Evolutionary conservation across 2,888 invertebrate genomes (phyloP), one percentile per base, ranked within the genome.

Genomic region (Conops quadrifasciatus): DNA sequence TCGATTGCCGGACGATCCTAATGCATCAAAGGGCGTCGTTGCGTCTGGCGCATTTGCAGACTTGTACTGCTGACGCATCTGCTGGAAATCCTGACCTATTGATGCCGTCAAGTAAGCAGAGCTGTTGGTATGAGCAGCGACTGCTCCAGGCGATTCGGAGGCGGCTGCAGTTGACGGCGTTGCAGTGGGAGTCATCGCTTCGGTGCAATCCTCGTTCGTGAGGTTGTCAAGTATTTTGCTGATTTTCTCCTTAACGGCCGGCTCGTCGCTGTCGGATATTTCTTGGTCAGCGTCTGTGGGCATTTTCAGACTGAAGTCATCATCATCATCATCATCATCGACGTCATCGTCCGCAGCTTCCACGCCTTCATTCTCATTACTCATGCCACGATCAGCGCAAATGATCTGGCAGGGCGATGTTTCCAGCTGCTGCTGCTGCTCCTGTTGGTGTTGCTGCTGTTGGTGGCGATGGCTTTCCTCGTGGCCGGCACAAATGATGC

Each of bases 211-310:
- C 53, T 85, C 84, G 71, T 83, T 84, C 15, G 85, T 83, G 7
- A 84, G 74, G 72, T 84, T 84, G 66, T 83, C 84, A 24, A 85
- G 76, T 30, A 85, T 85, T 76, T 84, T 82, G 70, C 82, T 82
- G 24, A 84, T 83, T 75, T 84, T 84, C 56, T 83, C 82, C 73
- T 85, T 83, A 0, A 85, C 84, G 0, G 81, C 83, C 0, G 82
- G 83, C 72, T 83, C 83, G 70, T 80, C 85, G 56, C 81, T 81
- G 63, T 84, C 84, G 13, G 83, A 82, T 73, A 82, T 78, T n/a
- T 83, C 80, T 30, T 81, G 82, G 43, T 82, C 80, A 70, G 78
- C 80, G 26, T 80, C 81, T 13, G 80, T 80, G 2, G 83, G 81
- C 81, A 84, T 83, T 71, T 84, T 82, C 0, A 83, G 75, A 66